A percentile compares a stretch with the other conserved stretches of the same genome.
phyloP scores from a whole-genome alignment of 2,888 invertebrate species.

The Petrolisthes cinctipes region DNA sequence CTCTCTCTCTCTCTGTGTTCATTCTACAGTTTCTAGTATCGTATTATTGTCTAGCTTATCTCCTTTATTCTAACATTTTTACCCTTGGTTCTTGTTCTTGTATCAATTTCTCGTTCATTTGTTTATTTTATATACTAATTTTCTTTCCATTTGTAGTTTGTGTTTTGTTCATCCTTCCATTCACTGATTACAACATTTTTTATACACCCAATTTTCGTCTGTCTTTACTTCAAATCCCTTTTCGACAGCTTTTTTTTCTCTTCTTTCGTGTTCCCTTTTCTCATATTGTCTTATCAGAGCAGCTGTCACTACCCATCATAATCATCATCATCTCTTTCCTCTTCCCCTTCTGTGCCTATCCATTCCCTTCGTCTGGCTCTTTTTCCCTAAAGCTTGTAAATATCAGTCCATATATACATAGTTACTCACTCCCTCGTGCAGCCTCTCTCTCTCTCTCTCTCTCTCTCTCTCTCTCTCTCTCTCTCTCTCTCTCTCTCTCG shows the following conservation, averaged over 20 bases:
- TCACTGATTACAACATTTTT: background rate
- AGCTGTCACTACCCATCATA: background rate
- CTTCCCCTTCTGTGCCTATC: background rate
- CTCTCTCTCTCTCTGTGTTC: slow-evolving; percentile 1
- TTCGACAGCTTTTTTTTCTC: too few relatives aligned
- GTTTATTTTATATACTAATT: background rate
- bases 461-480: slow-evolving; percentile 7
- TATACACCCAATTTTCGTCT: background rate
- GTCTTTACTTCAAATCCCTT: too few relatives aligned
- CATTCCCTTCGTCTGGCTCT: background rate
- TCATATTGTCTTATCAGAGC: too few relatives aligned
- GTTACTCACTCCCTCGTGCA: background rate
- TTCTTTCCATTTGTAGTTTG: background rate
- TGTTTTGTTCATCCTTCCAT: background rate
- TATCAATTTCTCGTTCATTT: background rate
- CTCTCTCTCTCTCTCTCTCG: slow-evolving; percentile 2
- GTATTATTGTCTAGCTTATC: background rate
- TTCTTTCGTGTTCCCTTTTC: too few relatives aligned
- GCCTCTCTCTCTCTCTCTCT: slow-evolving; percentile 11
- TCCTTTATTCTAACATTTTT: too few relatives aligned
- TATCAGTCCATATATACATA: background rate
- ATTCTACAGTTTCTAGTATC: background rate
- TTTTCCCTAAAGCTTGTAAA: slow-evolving; percentile 1
- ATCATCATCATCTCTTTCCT: background rate
- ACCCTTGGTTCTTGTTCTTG: too few relatives aligned